These are phyloP conservation scores for Spatulosminthurus flaviceps DNA, from an alignment of 2,888 invertebrate genomes.

Conservation along the genomic window DNA sequence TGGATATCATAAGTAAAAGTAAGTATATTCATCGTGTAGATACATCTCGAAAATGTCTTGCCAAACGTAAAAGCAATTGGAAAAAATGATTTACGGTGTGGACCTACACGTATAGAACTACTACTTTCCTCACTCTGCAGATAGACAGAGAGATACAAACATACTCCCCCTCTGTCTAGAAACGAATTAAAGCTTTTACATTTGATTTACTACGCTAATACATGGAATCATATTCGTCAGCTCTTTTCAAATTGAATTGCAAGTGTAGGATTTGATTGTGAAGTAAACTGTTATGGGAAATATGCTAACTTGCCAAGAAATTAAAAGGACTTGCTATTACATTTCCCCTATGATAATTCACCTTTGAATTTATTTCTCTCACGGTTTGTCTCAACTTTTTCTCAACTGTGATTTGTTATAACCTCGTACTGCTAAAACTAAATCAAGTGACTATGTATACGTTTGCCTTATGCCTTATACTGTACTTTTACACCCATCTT, in stretches of 20 bases:
- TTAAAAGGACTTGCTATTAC: background rate
- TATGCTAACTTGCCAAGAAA: slow-evolving; percentile 14
- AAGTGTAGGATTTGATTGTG: background rate
- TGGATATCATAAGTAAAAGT: no score
- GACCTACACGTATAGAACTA: background rate
- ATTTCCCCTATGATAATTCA: background rate
- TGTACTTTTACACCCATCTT: background rate
- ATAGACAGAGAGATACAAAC: no score
- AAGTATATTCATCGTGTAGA: no score
- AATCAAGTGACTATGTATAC: slow-evolving; percentile 4
- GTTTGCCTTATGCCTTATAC: no score
- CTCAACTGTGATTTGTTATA: background rate
- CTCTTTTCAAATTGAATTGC: background rate
- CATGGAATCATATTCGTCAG: background rate
- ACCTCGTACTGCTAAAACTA: background rate
- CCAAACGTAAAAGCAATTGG: no score
- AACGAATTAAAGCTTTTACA: background rate
- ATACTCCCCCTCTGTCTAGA: no score
- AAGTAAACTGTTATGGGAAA: background rate
- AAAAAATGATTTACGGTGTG: slow-evolving; percentile 1
- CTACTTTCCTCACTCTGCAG: background rate
- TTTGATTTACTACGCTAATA: slow-evolving; percentile 18
- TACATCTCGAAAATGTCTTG: no score
- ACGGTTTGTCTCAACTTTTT: background rate
- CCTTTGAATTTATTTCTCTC: background rate